These are phyloP conservation scores for Propithecus coquereli DNA, from an alignment of 2,113 vertebrate genomes.

Conservation along the genomic window DNA sequence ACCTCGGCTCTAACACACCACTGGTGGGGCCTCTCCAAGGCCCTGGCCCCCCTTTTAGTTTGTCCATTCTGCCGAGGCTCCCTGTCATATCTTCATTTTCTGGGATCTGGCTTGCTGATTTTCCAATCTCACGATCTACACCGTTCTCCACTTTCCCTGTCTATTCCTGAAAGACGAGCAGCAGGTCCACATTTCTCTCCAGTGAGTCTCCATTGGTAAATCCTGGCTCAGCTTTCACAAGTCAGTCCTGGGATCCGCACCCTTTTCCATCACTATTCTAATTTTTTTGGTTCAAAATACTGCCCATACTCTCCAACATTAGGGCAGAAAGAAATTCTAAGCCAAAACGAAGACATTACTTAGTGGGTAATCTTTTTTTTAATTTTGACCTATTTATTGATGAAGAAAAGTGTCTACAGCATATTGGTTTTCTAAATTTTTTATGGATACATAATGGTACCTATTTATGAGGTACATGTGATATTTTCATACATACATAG, in stretches of 20 bases:
- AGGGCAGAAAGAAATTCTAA: not conserved
- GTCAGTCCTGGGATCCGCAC: not conserved
- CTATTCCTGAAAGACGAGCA: not conserved
- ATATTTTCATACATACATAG: not conserved
- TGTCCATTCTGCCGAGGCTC: not conserved
- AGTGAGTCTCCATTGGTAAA: not conserved
- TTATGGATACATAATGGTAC: not conserved
- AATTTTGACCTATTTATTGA: not conserved
- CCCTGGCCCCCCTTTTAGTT: not conserved
- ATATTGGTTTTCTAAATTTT: not conserved
- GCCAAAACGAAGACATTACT: not conserved
- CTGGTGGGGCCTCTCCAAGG: not conserved
- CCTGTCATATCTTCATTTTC: not conserved
- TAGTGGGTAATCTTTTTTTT: not conserved
- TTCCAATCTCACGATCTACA: not conserved
- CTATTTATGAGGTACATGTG: not conserved
- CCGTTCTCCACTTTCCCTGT: not conserved
- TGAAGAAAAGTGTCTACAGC: not conserved
- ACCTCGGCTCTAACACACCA: not conserved
- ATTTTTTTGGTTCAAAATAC: not conserved
- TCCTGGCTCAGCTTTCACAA: not conserved
- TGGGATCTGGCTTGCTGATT: not conserved
- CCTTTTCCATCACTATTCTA: not conserved
- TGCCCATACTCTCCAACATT: not conserved
- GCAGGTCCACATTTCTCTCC: not conserved